Evolutionary conservation across 2,797 vertebrate species (phyloP).

Genomic region (Parotocinclus haroldoi): DNA sequence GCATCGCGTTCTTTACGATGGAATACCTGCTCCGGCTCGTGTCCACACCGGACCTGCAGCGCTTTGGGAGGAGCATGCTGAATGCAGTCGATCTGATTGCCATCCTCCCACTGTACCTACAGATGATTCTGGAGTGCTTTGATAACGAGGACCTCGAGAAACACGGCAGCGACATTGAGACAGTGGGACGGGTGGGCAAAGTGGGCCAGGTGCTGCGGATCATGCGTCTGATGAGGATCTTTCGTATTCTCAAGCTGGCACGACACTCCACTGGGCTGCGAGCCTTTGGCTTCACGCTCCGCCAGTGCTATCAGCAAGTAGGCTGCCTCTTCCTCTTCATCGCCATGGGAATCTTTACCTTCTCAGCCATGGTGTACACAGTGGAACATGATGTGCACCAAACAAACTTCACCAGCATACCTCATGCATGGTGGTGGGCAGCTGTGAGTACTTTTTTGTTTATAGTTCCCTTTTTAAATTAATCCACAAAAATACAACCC

Average conservation of each 20-base stretch:
- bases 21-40: constrained; percentile 72
- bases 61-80: constrained; percentile 64
- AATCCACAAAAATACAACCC: neutral
- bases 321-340: constrained; percentile 80
- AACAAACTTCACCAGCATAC: constrained; percentile 79
- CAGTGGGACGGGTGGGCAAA: constrained; percentile 62
- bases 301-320: constrained; percentile 79
- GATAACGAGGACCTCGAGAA: constrained; percentile 50
- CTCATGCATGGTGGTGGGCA: constrained; percentile 77
- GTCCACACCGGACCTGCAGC: constrained; percentile 62
- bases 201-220: constrained; percentile 74
- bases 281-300: constrained; percentile 76
- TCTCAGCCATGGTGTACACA: constrained; percentile 76
- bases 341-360: constrained; percentile 76
- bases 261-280: constrained; percentile 75
- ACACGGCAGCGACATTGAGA: constrained; percentile 61
- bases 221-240: constrained; percentile 76
- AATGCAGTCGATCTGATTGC: constrained; percentile 74
- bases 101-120: constrained; percentile 75
- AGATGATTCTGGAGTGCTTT: constrained; percentile 67
- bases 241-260: constrained; percentile 76
- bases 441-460: constrained; percentile 64
- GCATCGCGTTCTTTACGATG: constrained; percentile 72
- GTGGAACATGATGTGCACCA: constrained; percentile 73
- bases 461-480: neutral